Evolutionary conservation across 2,888 invertebrate species (phyloP).

Genomic region (Hydrotaea diabolus): DNA sequence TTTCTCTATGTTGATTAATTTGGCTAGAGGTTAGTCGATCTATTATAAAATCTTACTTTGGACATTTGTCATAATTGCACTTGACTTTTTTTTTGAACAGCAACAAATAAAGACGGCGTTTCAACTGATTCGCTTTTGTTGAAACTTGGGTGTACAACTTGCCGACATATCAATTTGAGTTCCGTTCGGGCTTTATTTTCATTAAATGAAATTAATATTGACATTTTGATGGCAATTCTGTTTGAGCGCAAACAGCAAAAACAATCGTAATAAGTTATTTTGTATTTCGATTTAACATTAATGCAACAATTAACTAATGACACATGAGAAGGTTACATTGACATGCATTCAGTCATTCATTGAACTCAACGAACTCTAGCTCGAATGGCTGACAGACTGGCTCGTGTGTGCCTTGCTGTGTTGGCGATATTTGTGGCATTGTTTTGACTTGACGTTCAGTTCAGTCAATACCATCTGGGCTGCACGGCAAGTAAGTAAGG

Average conservation of each 20-base stretch:
- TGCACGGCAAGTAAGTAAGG: constrained; percentile 4
- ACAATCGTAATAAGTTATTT: constrained; percentile 26
- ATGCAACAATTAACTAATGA: constrained; percentile 59
- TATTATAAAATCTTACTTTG: no score
- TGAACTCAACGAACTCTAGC: constrained; percentile 37
- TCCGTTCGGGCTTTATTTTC: neutral
- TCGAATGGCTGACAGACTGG: constrained; percentile 54
- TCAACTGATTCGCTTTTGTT: neutral
- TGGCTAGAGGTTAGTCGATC: no score
- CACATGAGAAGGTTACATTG: constrained; percentile 54
- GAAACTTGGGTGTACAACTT: neutral
- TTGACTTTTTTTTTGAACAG: neutral
- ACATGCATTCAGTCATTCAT: constrained; percentile 1
- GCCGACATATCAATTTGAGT: neutral
- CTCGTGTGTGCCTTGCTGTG: neutral
- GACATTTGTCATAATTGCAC: neutral
- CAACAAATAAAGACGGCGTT: neutral
- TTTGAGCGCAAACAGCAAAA: constrained; percentile 18
- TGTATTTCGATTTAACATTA: constrained; percentile 44
- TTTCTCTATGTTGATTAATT: no score
- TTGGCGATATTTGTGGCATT: neutral
- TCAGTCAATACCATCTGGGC: constrained; percentile 12
- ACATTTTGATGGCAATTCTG: constrained; percentile 57
- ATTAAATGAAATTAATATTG: constrained; percentile 61
- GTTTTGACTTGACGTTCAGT: constrained; percentile 14